Base-by-base conservation (phyloP, 2,113 vertebrate species). In the Spilogale gracilis region DNA sequence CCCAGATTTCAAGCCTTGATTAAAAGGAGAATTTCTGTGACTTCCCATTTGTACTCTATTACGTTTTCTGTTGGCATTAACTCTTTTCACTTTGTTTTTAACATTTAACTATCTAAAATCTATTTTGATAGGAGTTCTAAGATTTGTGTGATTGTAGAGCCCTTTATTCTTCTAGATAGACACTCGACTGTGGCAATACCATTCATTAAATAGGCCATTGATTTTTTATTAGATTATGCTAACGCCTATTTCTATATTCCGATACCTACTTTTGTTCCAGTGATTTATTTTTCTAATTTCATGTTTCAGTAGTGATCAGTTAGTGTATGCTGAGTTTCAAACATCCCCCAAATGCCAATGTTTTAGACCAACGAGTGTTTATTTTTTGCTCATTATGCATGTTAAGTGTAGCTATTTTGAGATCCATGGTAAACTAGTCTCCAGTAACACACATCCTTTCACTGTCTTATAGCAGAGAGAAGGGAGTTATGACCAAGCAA, bases 271-370 rank as follows among this genome's bases (percentile, higher is more conserved):
- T 96, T 45, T 88, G 81, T 56, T 84, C 30, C 54, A 82, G 32
- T 93, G 92, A 95, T 93, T 89, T 87, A 69, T 96, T 89, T 94
- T 67, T 96, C 32, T 86, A 71, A 96, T 89, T 93, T 61, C 67
- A 38, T 84, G 38, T 93, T 84, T 91, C 38, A 48, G 38, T 74
- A 43, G 45, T 32, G 63, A 71, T 88, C 85, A 60, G 69, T 63
- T 61, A 95, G 32, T 56, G 60, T 92, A 71, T 23, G 74, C 27
- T 73, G 74, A 87, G 10, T 38, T 45, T 56, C 20, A 54, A 73
- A 61, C 45, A 48, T 38, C 38, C 50, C 48, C 50, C 10, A 56
- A 52, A 32, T 60, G 45, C n/a, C 69, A 17, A 5, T 43, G 69
- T 61, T 85, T 95, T 73, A 81, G 86, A 81, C 14, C 56, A 58